These are phyloP conservation scores for Carassius auratus DNA, from an alignment of 2,113 vertebrate genomes.

Conservation along the genomic window DNA sequence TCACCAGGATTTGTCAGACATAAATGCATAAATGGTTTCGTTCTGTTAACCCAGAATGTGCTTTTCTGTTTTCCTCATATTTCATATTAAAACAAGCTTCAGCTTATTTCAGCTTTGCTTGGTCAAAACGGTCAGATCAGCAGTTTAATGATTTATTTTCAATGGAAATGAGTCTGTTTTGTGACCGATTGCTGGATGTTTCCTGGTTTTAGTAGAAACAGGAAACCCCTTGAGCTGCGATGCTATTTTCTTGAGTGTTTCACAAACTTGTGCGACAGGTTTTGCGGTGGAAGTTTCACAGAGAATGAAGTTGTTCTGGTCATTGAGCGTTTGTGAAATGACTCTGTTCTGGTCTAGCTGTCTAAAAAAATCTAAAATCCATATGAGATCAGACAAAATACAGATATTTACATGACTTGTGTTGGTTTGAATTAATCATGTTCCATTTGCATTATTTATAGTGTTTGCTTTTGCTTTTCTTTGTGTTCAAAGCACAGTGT, in stretches of 20 bases:
- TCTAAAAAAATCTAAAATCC: neutral
- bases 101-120: neutral
- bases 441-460: neutral
- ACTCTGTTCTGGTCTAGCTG: neutral
- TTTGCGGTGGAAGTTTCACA: slow-evolving; percentile 62
- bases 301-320: neutral
- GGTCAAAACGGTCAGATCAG: neutral
- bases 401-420: neutral
- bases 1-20: neutral
- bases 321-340: neutral
- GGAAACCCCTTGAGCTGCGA: neutral
- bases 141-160: neutral
- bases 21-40: neutral
- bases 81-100: neutral
- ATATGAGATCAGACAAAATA: neutral
- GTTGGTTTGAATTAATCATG: neutral
- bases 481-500: neutral
- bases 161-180: neutral
- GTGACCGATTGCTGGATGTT: neutral
- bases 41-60: neutral
- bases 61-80: neutral
- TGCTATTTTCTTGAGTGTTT: slow-evolving; percentile 25
- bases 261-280: slow-evolving; percentile 72
- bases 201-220: neutral
- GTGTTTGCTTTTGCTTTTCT: neutral